Conservation (phyloP, 2,113 vertebrate species). For the Trogon surrucura region DNA sequence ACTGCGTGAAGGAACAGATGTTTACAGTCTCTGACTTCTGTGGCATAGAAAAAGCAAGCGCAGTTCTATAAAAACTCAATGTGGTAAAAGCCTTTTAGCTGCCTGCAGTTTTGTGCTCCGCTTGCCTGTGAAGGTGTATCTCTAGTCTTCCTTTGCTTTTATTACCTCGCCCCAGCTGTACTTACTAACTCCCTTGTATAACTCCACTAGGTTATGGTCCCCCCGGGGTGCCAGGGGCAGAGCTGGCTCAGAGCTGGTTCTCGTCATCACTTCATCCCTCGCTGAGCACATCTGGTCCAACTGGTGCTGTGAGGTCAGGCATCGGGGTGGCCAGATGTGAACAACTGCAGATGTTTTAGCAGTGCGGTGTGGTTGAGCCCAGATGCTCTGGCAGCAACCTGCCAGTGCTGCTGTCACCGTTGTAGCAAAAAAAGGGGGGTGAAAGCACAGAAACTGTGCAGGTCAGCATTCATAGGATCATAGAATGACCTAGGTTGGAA, state of each 20-base stretch:
- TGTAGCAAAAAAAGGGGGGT: fast-evolving
- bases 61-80: not conserved
- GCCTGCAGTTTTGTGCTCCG: not conserved
- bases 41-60: conserved; percentile 21
- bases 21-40: conserved; percentile 46
- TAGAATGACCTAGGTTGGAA: no score
- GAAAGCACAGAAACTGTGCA: not conserved
- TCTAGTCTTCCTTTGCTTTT: not conserved
- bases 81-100: not conserved
- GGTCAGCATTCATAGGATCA: not conserved
- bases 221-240: not conserved
- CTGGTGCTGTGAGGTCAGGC: not conserved
- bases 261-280: not conserved
- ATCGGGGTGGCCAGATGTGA: not conserved
- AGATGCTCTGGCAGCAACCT: not conserved
- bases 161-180: not conserved
- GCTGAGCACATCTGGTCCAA: not conserved
- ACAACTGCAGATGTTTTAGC: not conserved
- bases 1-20: conserved; percentile 29
- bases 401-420: not conserved
- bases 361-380: fast-evolving
- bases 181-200: not conserved
- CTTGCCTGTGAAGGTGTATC: not conserved
- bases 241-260: not conserved
- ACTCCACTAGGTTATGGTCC: not conserved